These are phyloP conservation scores for Dimorphilus gyrociliatus DNA, from an alignment of 2,888 invertebrate genomes.

Conservation along the genomic window DNA sequence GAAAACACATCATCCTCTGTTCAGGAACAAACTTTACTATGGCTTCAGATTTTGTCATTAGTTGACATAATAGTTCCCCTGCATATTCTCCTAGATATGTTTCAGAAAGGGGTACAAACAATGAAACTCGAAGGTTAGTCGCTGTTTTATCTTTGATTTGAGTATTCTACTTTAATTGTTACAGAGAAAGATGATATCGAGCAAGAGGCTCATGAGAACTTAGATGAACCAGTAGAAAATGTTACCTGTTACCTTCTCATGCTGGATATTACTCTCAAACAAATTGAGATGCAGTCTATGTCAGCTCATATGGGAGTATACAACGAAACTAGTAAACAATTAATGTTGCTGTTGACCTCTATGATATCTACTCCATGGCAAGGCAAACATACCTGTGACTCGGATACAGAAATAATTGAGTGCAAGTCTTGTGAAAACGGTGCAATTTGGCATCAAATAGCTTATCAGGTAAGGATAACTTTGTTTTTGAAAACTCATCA, in stretches of 20 bases:
- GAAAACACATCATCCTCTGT: slow-evolving; percentile 33
- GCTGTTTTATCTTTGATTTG: not conserved
- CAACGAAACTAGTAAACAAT: slow-evolving; percentile 49
- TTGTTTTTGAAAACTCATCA: slow-evolving; percentile 2
- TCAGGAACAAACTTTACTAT: slow-evolving; percentile 40
- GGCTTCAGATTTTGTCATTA: slow-evolving; percentile 52
- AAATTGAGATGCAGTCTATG: slow-evolving; percentile 74
- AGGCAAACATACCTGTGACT: slow-evolving; percentile 45
- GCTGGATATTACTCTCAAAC: slow-evolving; percentile 83
- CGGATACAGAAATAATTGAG: slow-evolving; percentile 50
- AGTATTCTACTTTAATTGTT: slow-evolving; percentile 3
- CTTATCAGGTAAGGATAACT: slow-evolving; percentile 7
- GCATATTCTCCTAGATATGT: slow-evolving; percentile 68
- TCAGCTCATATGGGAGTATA: slow-evolving; percentile 62
- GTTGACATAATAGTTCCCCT: slow-evolving; percentile 77
- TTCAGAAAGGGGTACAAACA: slow-evolving; percentile 63
- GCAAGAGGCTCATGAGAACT: slow-evolving; percentile 30
- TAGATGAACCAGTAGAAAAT: too few relatives aligned
- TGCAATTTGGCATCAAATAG: slow-evolving; percentile 80
- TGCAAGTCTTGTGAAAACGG: slow-evolving; percentile 13
- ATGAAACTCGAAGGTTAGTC: slow-evolving; percentile 14
- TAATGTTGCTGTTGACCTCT: slow-evolving; percentile 55
- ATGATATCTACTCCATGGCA: slow-evolving; percentile 60
- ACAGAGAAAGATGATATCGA: slow-evolving; percentile 4
- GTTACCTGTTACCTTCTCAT: slow-evolving; percentile 88